Evolutionary conservation across 2,797 vertebrate species (phyloP).

Genomic region (Sarcophilus harrisii): DNA sequence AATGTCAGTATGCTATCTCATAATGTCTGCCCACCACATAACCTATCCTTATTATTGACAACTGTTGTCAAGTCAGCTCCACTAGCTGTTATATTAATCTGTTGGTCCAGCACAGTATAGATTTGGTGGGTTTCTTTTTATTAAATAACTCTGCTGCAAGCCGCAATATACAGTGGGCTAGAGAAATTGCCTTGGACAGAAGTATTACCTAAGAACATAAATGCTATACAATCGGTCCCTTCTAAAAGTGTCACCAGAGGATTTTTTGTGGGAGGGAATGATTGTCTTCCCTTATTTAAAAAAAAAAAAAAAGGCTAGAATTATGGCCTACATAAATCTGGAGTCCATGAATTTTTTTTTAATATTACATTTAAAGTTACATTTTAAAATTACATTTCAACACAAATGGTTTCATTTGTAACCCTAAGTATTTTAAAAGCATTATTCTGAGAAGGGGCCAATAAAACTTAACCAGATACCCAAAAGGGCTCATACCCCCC

Average conservation of each 20-base stretch:
- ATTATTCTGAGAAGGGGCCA: neutral
- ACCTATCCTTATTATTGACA: neutral
- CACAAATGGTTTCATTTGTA: neutral
- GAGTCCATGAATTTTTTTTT: neutral
- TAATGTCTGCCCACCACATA: neutral
- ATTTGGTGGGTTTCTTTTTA: neutral
- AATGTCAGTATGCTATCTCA: neutral
- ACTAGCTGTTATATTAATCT: neutral
- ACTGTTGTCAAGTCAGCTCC: neutral
- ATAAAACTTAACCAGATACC: neutral
- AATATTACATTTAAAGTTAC: neutral
- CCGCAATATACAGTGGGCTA: neutral
- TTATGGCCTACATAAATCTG: neutral
- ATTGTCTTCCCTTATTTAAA: neutral
- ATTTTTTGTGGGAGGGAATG: neutral
- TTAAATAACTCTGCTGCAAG: neutral
- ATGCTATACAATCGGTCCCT: neutral
- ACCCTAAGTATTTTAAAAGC: neutral
- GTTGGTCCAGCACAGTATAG: neutral
- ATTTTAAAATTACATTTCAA: neutral
- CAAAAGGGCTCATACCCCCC: neutral
- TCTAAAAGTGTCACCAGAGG: neutral
- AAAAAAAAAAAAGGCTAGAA: neutral
- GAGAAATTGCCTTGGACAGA: neutral
- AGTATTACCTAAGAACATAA: neutral